Base-by-base conservation (phyloP, 2,888 invertebrate genomes). In the Lottia gigantea region DNA sequence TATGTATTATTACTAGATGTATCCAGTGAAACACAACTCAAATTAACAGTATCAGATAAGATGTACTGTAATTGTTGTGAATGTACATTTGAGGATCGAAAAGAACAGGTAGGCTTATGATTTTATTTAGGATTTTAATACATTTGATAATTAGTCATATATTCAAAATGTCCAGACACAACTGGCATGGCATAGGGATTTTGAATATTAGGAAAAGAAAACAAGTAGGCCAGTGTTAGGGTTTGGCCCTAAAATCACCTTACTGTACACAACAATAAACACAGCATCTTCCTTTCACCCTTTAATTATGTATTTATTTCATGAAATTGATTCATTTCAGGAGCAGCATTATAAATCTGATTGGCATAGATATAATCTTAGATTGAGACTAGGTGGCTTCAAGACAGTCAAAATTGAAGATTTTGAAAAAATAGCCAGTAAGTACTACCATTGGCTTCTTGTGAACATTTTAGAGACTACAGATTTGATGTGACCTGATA, bases 311-410 rank as follows among this genome's bases (percentile, higher is more conserved):
- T 31, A 31, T 31, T 31, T 31, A 3, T 3, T 31, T 46, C 45
- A n/a, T 3, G 7, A 19, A 45, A 19, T 55, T 40, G 16, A 62
- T 67, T 55, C 47, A n/a, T 66, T 78, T 23, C 76, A 95, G 87
- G 91, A 92, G 19, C 90, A 92, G 8, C 95, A 95, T 86, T 95
- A 93, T 84, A 94, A 93, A 83, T 89, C 94, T 49, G 95, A 95
- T 85, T 95, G 94, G 95, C 95, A 95, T 86, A 91, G 94, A 3
- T 94, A 94, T 83, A 95, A 95, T 88, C 89, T 95, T 55, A 94
- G 94, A 82, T 91, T 92, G 76, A 92, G 92, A 76, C 86, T 95
- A 15, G 91, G 91, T 77, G 92, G 92, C 12, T 88, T 89, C 67
- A 85, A 88, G 64, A 86, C 90, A 2, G 86, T 93, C 26, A 89